Evolutionary conservation across 2,888 invertebrate genomes (phyloP), one percentile per base, ranked within the genome.

Genomic region (Halictus quadricinctus): DNA sequence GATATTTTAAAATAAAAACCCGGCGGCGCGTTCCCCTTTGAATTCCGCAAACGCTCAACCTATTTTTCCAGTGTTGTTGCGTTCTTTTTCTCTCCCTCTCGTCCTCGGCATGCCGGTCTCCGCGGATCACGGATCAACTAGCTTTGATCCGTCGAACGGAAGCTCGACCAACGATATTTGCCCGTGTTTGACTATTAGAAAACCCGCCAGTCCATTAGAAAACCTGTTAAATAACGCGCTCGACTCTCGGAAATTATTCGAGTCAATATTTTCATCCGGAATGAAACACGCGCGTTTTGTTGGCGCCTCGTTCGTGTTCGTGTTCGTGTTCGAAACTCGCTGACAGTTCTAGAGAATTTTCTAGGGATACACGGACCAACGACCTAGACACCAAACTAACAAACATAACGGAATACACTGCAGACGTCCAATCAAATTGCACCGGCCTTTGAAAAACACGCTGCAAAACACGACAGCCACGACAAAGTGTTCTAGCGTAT

Each of bases 1-100:
- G 70, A 70, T 70, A 70, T 70, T 70, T 70, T 43, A n/a, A 70
- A 70, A 43, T 70, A 70, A 70, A 70, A 70, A 70, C 6, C 43
- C 64, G 25, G 25, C 69, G 69, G 41, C 64, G 41, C 69, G n/a
- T 43, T 70, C 70, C 70, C 70, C 41, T 70, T 70, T 70, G 60
- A 64, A 76, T 64, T 46, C 54, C 29, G 46, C 25, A 46, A 64
- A 70, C 43, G 43, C 70, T 21, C 21, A 21, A 41, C 43, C 12
- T 43, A 70, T 70, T 70, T 70, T 70, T 70, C 43, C 70, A n/a
- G 13, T 41, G 18, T 69, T 69, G 69, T 69, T 69, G 25, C 29
- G 25, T 64, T 29, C 25, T 41, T 21, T 69, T 41, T 69, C 18
- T 18, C 18, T 29, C 18, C 8, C 21, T 7, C 10, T 58, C 54